Evolutionary conservation across 2,113 vertebrate genomes (phyloP).

Genomic region (Gulo gulo): DNA sequence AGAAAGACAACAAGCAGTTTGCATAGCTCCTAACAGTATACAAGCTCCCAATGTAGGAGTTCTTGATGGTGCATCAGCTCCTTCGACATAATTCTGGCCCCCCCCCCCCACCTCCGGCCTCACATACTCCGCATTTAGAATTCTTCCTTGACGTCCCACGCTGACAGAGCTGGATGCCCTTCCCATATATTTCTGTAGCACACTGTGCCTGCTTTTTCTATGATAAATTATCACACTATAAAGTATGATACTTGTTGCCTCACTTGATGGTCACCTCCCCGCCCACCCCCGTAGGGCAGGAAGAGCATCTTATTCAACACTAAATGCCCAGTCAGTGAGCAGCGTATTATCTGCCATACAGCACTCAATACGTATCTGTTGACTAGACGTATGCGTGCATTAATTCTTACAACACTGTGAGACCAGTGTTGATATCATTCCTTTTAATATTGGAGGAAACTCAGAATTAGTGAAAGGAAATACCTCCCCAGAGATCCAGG

Average conservation of each 20-base stretch:
- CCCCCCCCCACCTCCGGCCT: not conserved
- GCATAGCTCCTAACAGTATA: not conserved
- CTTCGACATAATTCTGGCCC: not conserved
- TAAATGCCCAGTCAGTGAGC: not conserved
- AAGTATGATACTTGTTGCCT: not conserved
- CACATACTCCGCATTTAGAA: not conserved
- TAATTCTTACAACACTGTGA: not conserved
- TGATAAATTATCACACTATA: not conserved
- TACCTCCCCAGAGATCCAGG: not conserved
- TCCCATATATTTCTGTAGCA: not conserved
- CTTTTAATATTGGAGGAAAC: conserved; percentile 13
- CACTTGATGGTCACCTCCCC: not conserved
- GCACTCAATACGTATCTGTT: not conserved
- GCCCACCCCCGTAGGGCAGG: not conserved
- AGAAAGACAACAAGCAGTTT: not conserved
- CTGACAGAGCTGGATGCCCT: not conserved
- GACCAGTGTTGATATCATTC: not conserved
- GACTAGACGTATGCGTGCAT: not conserved
- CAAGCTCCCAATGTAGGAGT: not conserved
- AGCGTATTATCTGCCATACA: not conserved
- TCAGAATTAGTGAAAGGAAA: not conserved
- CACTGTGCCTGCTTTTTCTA: not conserved
- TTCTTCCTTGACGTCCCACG: not conserved
- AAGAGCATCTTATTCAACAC: not conserved
- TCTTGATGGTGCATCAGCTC: not conserved